phyloP scores from a whole-genome alignment of 1,140 invertebrate genomes.

The Scylla paramamosain region DNA sequence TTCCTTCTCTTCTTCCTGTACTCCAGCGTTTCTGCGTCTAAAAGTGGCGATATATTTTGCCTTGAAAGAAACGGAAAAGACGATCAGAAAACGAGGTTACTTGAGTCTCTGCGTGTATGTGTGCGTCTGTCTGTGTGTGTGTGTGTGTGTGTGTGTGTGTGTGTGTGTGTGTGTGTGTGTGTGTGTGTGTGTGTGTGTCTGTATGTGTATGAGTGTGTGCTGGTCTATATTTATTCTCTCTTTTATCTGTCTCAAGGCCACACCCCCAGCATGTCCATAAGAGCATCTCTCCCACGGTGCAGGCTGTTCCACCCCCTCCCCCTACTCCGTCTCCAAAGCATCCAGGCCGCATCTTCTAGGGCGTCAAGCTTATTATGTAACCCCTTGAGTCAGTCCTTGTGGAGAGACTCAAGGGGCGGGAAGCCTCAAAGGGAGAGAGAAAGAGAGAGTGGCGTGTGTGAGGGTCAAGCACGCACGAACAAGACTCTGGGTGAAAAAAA shows the following conservation, averaged over 20 bases:
- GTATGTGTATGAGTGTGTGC: too few species aligned
- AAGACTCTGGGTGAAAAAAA: too few species aligned
- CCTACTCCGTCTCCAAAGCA: too few species aligned
- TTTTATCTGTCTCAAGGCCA: not conserved
- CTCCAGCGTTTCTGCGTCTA: not conserved
- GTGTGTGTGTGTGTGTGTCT: too few species aligned
- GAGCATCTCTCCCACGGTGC: not conserved
- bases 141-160: not conserved
- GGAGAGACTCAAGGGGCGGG: not conserved
- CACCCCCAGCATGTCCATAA: not conserved
- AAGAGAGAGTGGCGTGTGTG: too few species aligned
- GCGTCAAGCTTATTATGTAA: constrained; percentile 5
- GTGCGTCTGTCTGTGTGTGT: not conserved
- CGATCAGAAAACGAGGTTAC: not conserved
- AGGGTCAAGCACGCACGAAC: too few species aligned
- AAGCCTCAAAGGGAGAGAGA: too few species aligned
- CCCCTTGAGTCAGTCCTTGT: not conserved
- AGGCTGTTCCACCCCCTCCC: not conserved
- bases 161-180: too few species aligned
- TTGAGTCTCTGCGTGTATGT: not conserved
- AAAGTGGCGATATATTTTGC: not conserved
- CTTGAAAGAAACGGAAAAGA: not conserved
- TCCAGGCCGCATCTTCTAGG: not conserved
- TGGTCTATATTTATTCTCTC: not conserved
- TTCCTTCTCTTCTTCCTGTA: not conserved